Percentiles rank a stretch among this genome's conserved stretches.
These are phyloP conservation scores for Smithornis capensis DNA, from an alignment of 2,113 vertebrate genomes.

Conservation along the genomic window DNA sequence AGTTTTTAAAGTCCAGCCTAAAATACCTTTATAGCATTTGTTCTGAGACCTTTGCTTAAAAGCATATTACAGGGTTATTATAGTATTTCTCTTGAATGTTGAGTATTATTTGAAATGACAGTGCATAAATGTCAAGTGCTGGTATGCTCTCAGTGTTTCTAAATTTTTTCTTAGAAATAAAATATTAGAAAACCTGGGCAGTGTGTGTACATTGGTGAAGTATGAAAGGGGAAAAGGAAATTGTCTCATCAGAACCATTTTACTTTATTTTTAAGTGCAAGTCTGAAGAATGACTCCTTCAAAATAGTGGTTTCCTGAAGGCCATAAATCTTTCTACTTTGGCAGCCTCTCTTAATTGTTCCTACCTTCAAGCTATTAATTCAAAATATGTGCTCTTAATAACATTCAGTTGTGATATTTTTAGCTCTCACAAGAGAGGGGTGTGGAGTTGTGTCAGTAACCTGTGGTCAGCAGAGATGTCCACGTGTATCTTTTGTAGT, in stretches of 20 bases:
- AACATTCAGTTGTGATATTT: background rate
- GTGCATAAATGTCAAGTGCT: background rate
- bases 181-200: background rate
- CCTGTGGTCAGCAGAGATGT: background rate
- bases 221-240: background rate
- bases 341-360: slow-evolving; percentile 16
- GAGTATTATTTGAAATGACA: background rate
- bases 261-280: background rate
- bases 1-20: background rate
- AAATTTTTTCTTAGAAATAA: background rate
- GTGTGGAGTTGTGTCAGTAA: background rate
- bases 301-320: slow-evolving; percentile 34
- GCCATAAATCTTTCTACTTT: slow-evolving; percentile 10
- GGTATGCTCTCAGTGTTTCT: background rate
- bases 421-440: background rate
- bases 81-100: background rate
- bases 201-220: background rate
- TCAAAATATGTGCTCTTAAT: background rate
- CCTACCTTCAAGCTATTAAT: background rate
- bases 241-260: background rate
- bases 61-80: background rate
- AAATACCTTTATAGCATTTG: background rate
- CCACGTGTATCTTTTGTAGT: rapidly evolving
- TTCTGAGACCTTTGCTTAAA: slow-evolving; percentile 8
- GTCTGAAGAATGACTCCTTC: slow-evolving; percentile 1